phyloP scores from a whole-genome alignment of 2,888 invertebrate species.

The Patella caerulea region DNA sequence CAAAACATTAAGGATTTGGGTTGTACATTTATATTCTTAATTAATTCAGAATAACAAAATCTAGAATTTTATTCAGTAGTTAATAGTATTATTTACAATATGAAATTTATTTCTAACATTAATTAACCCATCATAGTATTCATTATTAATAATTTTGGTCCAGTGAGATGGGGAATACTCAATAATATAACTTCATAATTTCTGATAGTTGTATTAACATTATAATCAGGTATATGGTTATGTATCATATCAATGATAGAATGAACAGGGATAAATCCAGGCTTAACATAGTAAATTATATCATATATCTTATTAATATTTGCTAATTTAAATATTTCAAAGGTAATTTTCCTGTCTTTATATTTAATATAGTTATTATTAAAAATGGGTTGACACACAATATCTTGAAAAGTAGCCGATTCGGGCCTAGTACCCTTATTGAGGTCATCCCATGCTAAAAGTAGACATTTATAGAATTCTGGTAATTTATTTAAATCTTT shows the following conservation, averaged over 20 bases:
- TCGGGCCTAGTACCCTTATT: not conserved
- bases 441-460: not conserved
- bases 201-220: not conserved
- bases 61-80: too few relatives aligned
- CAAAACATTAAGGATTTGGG: too few relatives aligned
- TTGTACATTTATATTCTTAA: too few relatives aligned
- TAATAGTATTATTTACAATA: too few relatives aligned
- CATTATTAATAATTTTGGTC: not conserved
- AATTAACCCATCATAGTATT: too few relatives aligned
- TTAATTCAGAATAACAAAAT: too few relatives aligned
- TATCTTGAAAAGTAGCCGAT: not conserved
- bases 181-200: not conserved
- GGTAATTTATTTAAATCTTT: not conserved
- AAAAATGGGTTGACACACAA: not conserved
- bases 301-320: not conserved
- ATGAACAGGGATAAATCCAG: not conserved
- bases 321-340: not conserved
- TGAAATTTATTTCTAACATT: too few relatives aligned
- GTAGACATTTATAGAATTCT: not conserved
- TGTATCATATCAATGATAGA: not conserved
- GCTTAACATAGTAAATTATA: not conserved
- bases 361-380: not conserved
- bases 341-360: not conserved
- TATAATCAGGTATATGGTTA: not conserved
- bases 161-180: not conserved